Conservation (phyloP, 2,797 vertebrate genomes). For the Staurois parvus region DNA sequence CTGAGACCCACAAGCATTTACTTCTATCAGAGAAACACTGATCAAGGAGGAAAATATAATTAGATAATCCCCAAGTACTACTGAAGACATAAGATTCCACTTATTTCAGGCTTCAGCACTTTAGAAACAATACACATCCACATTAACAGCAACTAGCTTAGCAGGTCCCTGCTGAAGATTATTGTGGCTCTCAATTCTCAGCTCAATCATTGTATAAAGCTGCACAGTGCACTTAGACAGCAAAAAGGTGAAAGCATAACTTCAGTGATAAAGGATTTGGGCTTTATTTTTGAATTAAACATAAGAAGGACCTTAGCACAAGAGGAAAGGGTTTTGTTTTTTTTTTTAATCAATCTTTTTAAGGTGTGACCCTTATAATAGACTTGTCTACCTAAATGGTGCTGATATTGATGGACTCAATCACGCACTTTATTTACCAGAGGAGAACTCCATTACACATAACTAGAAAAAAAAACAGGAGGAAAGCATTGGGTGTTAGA, state of each 20-base stretch:
- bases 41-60: conserved; percentile 55
- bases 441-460: neutral
- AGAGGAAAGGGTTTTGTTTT: too few species aligned
- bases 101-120: conserved; percentile 41
- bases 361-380: neutral
- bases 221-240: neutral
- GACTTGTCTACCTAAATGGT: neutral
- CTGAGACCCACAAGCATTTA: conserved; percentile 23
- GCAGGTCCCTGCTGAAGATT: conserved; percentile 40
- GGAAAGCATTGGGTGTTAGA: neutral
- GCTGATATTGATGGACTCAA: neutral
- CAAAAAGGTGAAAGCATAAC: neutral
- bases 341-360: neutral
- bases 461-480: neutral
- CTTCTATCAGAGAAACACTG: conserved; percentile 31
- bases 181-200: conserved; percentile 30
- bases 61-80: conserved; percentile 52
- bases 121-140: conserved; percentile 36
- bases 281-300: neutral
- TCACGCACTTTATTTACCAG: neutral
- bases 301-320: neutral
- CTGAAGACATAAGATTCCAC: conserved; percentile 46
- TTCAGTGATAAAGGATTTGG: neutral
- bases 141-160: conserved; percentile 38
- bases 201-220: conserved; percentile 31